Conservation (phyloP, 2,113 vertebrate species). For the Microcebus griseorufus region DNA sequence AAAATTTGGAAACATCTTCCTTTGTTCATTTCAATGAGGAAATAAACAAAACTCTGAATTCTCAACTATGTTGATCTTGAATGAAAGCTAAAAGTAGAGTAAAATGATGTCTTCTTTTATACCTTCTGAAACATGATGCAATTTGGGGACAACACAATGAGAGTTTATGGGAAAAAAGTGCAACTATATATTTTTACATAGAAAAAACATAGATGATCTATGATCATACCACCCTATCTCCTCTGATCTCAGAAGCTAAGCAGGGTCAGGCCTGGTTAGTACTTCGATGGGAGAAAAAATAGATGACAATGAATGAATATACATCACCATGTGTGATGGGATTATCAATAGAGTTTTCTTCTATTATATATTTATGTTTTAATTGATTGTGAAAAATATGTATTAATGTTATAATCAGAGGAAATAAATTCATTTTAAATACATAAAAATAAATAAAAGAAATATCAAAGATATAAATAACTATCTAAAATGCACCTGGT, state of each 20-base stretch:
- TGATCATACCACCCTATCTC: too few species aligned
- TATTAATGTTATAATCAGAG: not conserved
- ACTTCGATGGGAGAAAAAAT: not conserved
- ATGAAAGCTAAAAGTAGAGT: not conserved
- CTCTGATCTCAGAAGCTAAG: too few species aligned
- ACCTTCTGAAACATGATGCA: not conserved
- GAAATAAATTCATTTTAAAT: conserved; percentile 24
- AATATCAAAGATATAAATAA: conserved; percentile 18
- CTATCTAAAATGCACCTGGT: not conserved
- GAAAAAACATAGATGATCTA: not conserved
- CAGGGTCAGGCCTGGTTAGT: too few species aligned
- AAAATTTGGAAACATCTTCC: not conserved
- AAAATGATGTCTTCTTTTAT: not conserved
- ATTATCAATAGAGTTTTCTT: not conserved
- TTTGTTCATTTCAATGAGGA: not conserved
- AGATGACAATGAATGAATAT: not conserved
- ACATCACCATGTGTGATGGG: not conserved
- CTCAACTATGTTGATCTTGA: not conserved
- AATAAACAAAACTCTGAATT: conserved; percentile 32
- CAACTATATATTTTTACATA: not conserved
- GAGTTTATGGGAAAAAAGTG: not conserved
- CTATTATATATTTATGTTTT: not conserved
- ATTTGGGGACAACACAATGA: not conserved
- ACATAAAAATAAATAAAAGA: conserved; percentile 11
- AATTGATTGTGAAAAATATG: not conserved